Evolutionary conservation across 1,140 invertebrate genomes (phyloP).

Genomic region (Drosophila simulans): DNA sequence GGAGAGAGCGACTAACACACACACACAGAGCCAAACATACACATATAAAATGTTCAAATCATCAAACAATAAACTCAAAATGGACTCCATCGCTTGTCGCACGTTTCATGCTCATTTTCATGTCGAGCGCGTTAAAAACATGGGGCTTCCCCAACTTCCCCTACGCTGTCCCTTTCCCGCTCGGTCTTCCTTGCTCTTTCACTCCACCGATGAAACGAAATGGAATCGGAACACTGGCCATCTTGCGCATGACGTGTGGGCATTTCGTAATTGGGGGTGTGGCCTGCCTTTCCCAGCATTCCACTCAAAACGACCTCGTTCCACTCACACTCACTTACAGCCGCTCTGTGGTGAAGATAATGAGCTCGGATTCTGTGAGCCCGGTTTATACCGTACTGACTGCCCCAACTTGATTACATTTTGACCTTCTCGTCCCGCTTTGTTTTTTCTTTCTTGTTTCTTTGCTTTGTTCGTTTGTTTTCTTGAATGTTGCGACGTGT

Average conservation of each 20-base stretch:
- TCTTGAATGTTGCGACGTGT: constrained; percentile 57
- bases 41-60: constrained; percentile 84
- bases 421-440: constrained; percentile 64
- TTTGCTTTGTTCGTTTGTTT: constrained; percentile 28
- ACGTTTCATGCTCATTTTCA: constrained; percentile 84
- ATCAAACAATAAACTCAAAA: constrained; percentile 85
- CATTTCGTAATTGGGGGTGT: constrained; percentile 36
- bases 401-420: constrained; percentile 66
- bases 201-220: constrained; percentile 55
- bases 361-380: constrained; percentile 25
- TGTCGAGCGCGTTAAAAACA: constrained; percentile 80
- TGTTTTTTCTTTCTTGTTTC: constrained; percentile 27
- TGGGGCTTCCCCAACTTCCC: constrained; percentile 44
- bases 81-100: constrained; percentile 84
- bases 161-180: constrained; percentile 13
- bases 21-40: constrained; percentile 26
- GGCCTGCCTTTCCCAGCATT: constrained; percentile 13
- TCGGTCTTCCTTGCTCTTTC: constrained; percentile 11
- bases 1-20: constrained; percentile 16
- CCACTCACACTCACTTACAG: constrained; percentile 37
- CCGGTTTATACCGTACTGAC: constrained; percentile 24
- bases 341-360: constrained; percentile 60
- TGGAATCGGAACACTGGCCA: constrained; percentile 65
- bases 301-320: constrained; percentile 11
- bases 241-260: constrained; percentile 65